Percentiles rank a stretch among this genome's conserved stretches.
Evolutionary conservation across 2,113 vertebrate genomes (phyloP).

Genomic region (Oxyruncus cristatus): DNA sequence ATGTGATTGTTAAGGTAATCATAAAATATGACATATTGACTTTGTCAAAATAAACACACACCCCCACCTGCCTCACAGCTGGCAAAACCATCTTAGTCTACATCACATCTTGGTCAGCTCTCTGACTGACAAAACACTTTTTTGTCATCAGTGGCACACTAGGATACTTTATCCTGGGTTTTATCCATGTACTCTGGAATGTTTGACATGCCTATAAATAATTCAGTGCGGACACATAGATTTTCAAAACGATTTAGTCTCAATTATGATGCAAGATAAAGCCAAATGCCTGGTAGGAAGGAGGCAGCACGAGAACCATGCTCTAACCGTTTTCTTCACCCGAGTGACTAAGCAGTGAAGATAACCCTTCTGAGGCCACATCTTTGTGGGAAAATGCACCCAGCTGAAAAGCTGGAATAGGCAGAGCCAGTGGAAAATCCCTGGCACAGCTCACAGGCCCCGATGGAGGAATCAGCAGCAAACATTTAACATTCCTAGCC

Average conservation of each 20-base stretch:
- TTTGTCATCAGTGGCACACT: constrained; percentile 5
- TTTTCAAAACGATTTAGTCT: constrained; percentile 21
- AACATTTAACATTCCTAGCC: constrained; percentile 7
- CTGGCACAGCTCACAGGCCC: neutral
- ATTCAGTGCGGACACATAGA: constrained; percentile 41
- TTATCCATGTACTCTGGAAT: constrained; percentile 43
- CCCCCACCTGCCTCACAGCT: no score
- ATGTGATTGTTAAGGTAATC: neutral
- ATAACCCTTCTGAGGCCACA: neutral
- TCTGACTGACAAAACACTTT: neutral
- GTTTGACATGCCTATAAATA: constrained; percentile 64
- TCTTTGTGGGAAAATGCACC: constrained; percentile 7
- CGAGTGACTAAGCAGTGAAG: neutral
- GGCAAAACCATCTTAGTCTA: neutral
- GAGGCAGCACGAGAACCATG: neutral
- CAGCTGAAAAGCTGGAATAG: neutral
- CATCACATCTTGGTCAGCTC: neutral
- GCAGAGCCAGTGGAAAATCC: constrained; percentile 44
- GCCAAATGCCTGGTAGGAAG: neutral
- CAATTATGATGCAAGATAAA: constrained; percentile 17
- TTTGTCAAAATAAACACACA: neutral
- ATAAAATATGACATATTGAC: neutral
- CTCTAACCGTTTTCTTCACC: neutral
- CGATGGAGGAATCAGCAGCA: neutral
- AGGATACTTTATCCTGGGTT: constrained; percentile 8